Conservation (phyloP, 2,113 vertebrate genomes). For the Dasypus novemcinctus region DNA sequence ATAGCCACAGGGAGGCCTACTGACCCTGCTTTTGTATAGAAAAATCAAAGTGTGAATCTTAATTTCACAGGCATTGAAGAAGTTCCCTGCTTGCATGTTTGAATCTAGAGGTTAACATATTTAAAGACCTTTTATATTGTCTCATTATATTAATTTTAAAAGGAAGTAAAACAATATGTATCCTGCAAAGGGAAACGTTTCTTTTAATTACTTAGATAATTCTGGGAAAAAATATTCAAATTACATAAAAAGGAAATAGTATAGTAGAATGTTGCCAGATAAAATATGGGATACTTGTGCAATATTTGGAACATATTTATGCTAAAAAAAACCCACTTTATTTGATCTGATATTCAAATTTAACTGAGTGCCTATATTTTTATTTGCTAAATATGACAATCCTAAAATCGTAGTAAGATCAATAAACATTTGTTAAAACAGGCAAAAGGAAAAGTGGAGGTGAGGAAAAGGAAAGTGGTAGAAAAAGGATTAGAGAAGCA, state of each 20-base stretch:
- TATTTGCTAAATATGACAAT: not conserved
- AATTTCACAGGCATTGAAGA: conserved; percentile 62
- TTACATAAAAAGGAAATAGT: not conserved
- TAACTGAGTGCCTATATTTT: not conserved
- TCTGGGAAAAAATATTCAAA: not conserved
- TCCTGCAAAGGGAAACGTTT: not conserved
- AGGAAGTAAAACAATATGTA: conserved; percentile 27
- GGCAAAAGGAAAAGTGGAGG: not conserved
- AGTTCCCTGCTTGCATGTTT: conserved; percentile 32
- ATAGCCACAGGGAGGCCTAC: conserved; percentile 65
- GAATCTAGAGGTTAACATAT: conserved; percentile 42
- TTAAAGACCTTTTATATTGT: conserved; percentile 39
- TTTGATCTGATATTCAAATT: not conserved
- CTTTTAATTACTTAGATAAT: conserved; percentile 39
- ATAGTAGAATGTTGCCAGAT: not conserved
- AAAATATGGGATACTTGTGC: not conserved
- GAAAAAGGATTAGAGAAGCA: not conserved
- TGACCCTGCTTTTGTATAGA: conserved; percentile 64
- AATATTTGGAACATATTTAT: not conserved
- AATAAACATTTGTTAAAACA: not conserved
- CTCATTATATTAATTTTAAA: conserved; percentile 42
- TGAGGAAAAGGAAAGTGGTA: not conserved
- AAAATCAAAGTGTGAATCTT: conserved; percentile 68
- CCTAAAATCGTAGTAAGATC: not conserved
- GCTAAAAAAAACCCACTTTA: not conserved